Percentiles rank a stretch among this genome's conserved stretches.
phyloP scores from a whole-genome alignment of 2,797 vertebrate genomes.

The Phoxinus dragarum region DNA sequence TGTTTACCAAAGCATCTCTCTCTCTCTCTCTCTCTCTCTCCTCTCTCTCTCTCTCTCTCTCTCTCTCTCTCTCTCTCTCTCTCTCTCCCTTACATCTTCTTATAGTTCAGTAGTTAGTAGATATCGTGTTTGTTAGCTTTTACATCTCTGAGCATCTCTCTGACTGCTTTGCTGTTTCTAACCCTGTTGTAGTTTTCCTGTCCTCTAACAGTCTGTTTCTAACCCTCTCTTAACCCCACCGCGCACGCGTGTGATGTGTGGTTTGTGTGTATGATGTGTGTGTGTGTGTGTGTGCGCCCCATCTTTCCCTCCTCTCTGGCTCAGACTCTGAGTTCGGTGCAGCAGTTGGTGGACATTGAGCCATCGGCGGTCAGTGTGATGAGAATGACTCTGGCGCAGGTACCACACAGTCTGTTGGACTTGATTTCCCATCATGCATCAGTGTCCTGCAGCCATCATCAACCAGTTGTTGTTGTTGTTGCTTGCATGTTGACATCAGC shows the following conservation, averaged over 20 bases:
- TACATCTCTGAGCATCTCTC: conserved; percentile 9
- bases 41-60: background rate
- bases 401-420: conserved; percentile 67
- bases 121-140: background rate
- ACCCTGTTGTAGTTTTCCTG: conserved; percentile 23
- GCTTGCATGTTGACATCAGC: background rate
- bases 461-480: conserved; percentile 18
- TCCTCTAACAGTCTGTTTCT: conserved; percentile 38
- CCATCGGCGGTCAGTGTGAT: conserved; percentile 98
- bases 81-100: background rate
- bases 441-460: conserved; percentile 10
- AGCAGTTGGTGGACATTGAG: conserved; percentile 98
- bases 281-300: conserved; percentile 33
- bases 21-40: too few species aligned
- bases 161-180: conserved; percentile 40
- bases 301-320: conserved; percentile 54
- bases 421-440: conserved; percentile 41
- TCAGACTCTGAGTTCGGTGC: conserved; percentile 93
- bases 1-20: background rate
- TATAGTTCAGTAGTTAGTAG: background rate
- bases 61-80: background rate
- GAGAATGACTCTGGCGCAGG: conserved; percentile 99
- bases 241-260: conserved; percentile 43
- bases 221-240: conserved; percentile 63
- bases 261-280: conserved; percentile 43